A percentile compares a stretch with the other conserved stretches of the same genome.
These are phyloP conservation scores for Megaustenia siamemsis DNA, from an alignment of 2,888 invertebrate species.

Conservation along the genomic window DNA sequence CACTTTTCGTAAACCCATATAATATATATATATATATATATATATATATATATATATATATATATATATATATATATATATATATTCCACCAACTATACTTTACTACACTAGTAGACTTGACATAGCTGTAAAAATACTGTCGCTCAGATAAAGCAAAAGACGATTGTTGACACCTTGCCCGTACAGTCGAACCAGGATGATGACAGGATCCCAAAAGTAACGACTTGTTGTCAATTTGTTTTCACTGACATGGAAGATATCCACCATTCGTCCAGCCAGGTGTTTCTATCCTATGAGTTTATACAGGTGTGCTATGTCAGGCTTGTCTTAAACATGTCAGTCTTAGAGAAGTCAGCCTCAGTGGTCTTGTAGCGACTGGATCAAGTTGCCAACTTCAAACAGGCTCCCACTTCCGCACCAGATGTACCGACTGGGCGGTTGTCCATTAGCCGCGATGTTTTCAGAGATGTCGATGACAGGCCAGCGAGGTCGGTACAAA, in stretches of 20 bases:
- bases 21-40: no score
- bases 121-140: no score
- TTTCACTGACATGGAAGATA: background rate
- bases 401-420: conserved; percentile 18
- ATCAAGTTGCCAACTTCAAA: conserved; percentile 47
- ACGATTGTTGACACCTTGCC: background rate
- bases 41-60: no score
- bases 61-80: no score
- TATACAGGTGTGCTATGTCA: conserved; percentile 31
- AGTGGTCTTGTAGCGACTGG: background rate
- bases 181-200: background rate
- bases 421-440: conserved; percentile 33
- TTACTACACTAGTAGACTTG: no score
- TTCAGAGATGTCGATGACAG: conserved; percentile 35
- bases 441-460: conserved; percentile 37
- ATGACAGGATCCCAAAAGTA: conserved; percentile 36
- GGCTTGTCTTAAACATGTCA: conserved; percentile 21
- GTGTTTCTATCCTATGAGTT: background rate
- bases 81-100: no score
- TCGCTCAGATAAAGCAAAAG: background rate
- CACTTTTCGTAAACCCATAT: no score
- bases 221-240: conserved; percentile 37
- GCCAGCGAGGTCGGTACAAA: conserved; percentile 20
- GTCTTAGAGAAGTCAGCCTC: background rate
- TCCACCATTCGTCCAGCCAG: conserved; percentile 20